Base-by-base conservation (phyloP, 2,888 invertebrate species). In the Parnassius mnemosyne region DNA sequence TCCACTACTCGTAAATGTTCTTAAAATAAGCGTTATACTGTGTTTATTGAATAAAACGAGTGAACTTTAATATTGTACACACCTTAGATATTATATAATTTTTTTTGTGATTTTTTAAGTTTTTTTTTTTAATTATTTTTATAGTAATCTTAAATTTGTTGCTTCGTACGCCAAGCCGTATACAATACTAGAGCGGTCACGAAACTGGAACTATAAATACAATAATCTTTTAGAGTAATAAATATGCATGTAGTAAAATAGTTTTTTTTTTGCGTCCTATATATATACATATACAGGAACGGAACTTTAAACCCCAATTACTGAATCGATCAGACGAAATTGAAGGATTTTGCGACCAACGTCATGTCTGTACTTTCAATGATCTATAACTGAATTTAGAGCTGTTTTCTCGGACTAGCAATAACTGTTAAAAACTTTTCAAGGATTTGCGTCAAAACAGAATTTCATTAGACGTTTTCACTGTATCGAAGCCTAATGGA, bases 61-160 rank as follows among this genome's bases (percentile, higher is more conserved):
- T 79, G 79, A 78, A 82, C 86, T 87, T 83, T 85, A 88, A 87
- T 87, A 89, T 88, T 88, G 89, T 89, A 89, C 86, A 88, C 87
- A 83, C 77, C 87, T 87, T 84, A 84, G 87, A 78, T 74, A 71
- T 34, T 76, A 71, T 70, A 74, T 70, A 9, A 71, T 76, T 75
- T 81, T n/a, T 86, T 85, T 84, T 81, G 77, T 67, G 68, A 68
- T 68, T 77, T 82, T 83, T 76, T 70, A 71, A 71, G 58, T n/a
- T n/a, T 78, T 76, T 77, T 72, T 70, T 66, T 68, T 74, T 80
- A 13, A 76, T 74, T 72, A 74, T 69, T 71, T 74, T 82, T 82
- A 81, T 77, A 79, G 77, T 82, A 80, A 85, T 76, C 83, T 85
- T 86, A 85, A 34, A 80, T 87, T 84, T 85, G 87, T 85, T 83